phyloP scores from a whole-genome alignment of 1,140 invertebrate genomes.

The Heterodera carotae region DNA sequence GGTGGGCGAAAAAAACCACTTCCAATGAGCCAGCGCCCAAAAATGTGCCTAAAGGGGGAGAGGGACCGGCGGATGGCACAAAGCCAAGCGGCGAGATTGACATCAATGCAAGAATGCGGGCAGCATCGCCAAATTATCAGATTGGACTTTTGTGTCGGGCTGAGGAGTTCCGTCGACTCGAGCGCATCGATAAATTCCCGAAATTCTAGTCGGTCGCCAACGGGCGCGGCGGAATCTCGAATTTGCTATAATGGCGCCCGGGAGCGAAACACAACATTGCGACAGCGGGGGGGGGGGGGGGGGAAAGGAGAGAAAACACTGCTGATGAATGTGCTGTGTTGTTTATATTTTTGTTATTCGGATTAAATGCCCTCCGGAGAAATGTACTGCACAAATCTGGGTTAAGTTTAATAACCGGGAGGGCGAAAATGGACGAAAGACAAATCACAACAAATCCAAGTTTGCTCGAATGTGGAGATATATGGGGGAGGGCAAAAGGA shows the following conservation, averaged over 20 bases:
- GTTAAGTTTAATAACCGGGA: background rate
- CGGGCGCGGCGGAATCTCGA: background rate
- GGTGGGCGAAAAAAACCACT: too few relatives aligned
- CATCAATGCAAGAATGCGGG: too few relatives aligned
- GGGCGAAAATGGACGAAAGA: background rate
- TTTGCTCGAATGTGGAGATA: too few relatives aligned
- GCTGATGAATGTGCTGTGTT: background rate
- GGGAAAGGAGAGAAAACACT: too few relatives aligned
- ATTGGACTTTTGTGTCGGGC: too few relatives aligned
- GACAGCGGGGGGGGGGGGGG: background rate
- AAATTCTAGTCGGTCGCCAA: background rate
- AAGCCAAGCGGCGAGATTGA: too few relatives aligned
- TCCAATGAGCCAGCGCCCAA: background rate
- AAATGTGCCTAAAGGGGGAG: background rate
- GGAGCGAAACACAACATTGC: background rate
- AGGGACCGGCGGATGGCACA: background rate
- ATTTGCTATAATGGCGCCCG: background rate
- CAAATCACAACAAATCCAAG: too few relatives aligned
- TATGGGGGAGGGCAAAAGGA: too few relatives aligned
- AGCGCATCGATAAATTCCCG: background rate
- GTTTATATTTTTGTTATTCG: background rate
- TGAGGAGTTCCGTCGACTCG: background rate
- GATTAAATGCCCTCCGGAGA: background rate
- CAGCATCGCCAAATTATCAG: background rate
- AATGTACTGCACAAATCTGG: background rate